Evolutionary conservation across 1,140 invertebrate genomes (phyloP).

Genomic region (Lasaia peninsularis): DNA sequence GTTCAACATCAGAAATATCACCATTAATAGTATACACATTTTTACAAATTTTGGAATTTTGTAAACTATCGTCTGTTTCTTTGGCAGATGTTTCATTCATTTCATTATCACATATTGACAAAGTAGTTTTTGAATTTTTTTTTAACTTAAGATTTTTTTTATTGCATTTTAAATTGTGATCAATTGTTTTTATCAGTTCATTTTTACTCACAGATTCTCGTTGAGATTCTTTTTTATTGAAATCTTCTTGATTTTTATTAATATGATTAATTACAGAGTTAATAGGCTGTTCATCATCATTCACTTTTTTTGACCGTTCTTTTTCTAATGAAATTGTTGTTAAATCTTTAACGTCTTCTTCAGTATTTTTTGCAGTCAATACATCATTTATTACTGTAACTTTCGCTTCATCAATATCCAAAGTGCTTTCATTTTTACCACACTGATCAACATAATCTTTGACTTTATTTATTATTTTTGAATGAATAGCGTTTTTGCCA

Average conservation of each 20-base stretch:
- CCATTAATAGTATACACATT: constrained; percentile 2
- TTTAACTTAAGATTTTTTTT: background rate
- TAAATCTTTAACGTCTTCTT: background rate
- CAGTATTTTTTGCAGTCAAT: background rate
- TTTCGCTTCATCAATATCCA: background rate
- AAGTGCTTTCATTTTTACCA: background rate
- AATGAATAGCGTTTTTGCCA: no score
- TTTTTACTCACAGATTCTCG: background rate
- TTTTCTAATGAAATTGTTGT: background rate
- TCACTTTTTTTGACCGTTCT: no score
- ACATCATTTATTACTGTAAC: background rate
- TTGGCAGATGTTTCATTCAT: background rate
- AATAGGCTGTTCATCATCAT: background rate
- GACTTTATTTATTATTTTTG: background rate
- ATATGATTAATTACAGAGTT: background rate
- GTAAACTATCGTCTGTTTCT: background rate
- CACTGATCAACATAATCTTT: background rate
- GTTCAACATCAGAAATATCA: constrained; percentile 5
- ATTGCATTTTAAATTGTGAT: background rate
- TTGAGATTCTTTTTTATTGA: background rate
- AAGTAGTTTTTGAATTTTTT: background rate
- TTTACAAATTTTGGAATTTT: background rate
- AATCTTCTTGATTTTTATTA: background rate
- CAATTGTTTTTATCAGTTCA: no score
- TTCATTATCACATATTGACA: no score